Evolutionary conservation across 1,140 invertebrate genomes (phyloP).

Genomic region (Aethina tumida): DNA sequence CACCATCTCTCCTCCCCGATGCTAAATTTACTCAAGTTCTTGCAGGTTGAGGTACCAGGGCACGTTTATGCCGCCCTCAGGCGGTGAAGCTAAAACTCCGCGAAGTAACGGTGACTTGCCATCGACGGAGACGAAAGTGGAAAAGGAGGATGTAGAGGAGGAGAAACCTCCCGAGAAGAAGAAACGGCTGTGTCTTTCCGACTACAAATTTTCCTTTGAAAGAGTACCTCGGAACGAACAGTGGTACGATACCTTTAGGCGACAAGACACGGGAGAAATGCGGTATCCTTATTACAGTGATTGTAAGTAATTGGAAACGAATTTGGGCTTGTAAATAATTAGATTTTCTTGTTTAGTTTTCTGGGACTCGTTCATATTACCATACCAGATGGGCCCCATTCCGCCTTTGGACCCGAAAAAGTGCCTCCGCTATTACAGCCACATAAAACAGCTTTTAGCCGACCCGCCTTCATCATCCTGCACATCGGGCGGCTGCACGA

Average conservation of each 20-base stretch:
- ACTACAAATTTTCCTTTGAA: conserved; percentile 67
- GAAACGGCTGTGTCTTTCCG: conserved; percentile 22
- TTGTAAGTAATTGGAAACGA: too few species aligned
- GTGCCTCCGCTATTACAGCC: conserved; percentile 27
- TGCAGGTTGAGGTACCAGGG: conserved; percentile 33
- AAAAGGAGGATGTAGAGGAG: conserved; percentile 6
- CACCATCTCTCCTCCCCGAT: background rate
- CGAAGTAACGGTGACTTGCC: conserved; percentile 29
- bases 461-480: conserved; percentile 15
- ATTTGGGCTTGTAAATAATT: background rate
- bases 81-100: conserved; percentile 14
- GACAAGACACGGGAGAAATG: conserved; percentile 61
- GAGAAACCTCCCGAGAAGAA: conserved; percentile 11
- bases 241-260: conserved; percentile 67
- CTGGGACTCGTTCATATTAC: conserved; percentile 52
- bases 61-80: conserved; percentile 24
- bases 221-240: conserved; percentile 57
- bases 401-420: conserved; percentile 45
- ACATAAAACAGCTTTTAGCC: conserved; percentile 21
- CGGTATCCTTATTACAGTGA: conserved; percentile 38
- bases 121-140: conserved; percentile 11
- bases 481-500: conserved; percentile 19
- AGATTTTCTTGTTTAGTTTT: conserved; percentile 20
- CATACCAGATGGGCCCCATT: conserved; percentile 61
- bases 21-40: conserved; percentile 16